Evolutionary conservation across 2,797 vertebrate species (phyloP).

Genomic region (Hephaestus fuliginosus): DNA sequence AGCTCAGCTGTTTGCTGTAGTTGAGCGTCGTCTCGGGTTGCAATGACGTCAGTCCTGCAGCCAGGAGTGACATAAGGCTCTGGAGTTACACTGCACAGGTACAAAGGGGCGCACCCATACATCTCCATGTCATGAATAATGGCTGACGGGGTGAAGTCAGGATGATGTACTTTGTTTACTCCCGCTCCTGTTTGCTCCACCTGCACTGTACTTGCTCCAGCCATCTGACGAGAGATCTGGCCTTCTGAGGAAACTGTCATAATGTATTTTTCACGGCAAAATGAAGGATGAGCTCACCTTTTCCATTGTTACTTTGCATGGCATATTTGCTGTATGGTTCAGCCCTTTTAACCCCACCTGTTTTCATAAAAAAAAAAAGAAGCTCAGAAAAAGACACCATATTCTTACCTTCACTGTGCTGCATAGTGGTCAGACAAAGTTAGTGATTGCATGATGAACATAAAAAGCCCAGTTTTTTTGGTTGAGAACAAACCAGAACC

Average conservation of each 20-base stretch:
- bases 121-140: conserved; percentile 68
- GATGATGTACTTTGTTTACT: conserved; percentile 25
- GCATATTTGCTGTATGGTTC: background rate
- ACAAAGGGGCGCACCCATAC: conserved; percentile 46
- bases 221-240: background rate
- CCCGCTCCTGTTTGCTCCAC: conserved; percentile 8
- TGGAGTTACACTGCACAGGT: conserved; percentile 65
- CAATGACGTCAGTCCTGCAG: conserved; percentile 46
- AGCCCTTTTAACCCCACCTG: background rate
- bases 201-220: background rate
- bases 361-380: background rate
- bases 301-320: background rate
- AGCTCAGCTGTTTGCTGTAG: conserved; percentile 33
- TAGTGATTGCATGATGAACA: background rate
- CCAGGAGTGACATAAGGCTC: conserved; percentile 59
- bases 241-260: background rate
- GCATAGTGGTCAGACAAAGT: background rate
- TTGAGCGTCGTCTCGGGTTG: conserved; percentile 42
- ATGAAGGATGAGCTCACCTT: background rate
- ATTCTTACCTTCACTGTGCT: background rate
- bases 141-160: conserved; percentile 57
- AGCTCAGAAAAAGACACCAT: background rate
- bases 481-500: background rate
- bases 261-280: background rate
- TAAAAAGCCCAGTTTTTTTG: background rate